Evolutionary conservation across 2,888 invertebrate genomes (phyloP).

Genomic region (Eumerus sabulonum): DNA sequence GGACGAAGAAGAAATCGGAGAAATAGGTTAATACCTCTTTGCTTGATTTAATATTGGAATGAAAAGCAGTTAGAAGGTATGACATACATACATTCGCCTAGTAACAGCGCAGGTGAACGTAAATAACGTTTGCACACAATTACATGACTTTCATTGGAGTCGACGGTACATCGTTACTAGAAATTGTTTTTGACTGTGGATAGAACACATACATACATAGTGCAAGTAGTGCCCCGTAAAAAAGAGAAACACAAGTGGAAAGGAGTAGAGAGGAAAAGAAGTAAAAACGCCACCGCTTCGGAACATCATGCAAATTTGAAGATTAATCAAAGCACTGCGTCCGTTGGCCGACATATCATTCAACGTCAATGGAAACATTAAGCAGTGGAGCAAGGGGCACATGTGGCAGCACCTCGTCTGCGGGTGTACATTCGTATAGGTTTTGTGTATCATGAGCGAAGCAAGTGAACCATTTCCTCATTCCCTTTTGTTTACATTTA

Average conservation of each 20-base stretch:
- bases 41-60: conserved; percentile 46
- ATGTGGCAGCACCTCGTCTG: background rate
- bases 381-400: conserved; percentile 13
- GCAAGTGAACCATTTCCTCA: conserved; percentile 52
- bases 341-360: conserved; percentile 48
- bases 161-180: too few species aligned
- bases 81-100: conserved; percentile 30
- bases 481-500: conserved; percentile 56
- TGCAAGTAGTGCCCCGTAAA: too few species aligned
- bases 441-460: conserved; percentile 31
- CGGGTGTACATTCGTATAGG: too few species aligned
- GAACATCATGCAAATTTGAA: conserved; percentile 41
- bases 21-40: conserved; percentile 43
- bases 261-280: too few species aligned
- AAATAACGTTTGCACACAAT: too few species aligned
- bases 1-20: too few species aligned
- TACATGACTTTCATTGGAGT: too few species aligned
- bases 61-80: conserved; percentile 51
- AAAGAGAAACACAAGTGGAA: too few species aligned
- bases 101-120: too few species aligned
- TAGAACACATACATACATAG: too few species aligned
- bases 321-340: conserved; percentile 49
- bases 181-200: too few species aligned
- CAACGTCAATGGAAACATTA: conserved; percentile 56
- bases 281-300: conserved; percentile 15